Evolutionary conservation across 2,888 invertebrate species (phyloP).

Genomic region (Dermolepida albohirtum): DNA sequence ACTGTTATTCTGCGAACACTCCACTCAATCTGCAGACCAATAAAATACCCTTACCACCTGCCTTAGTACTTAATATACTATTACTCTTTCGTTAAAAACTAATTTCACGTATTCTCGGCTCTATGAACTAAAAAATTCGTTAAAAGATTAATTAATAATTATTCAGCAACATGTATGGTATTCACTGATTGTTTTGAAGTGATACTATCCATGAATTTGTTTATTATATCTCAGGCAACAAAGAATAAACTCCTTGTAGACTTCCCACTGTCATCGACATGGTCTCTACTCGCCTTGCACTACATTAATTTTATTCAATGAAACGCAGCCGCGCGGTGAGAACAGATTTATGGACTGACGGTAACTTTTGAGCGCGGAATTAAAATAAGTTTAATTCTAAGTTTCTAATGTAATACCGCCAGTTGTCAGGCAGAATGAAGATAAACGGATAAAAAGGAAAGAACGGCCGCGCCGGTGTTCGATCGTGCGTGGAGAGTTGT

Average conservation of each 20-base stretch:
- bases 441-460: constrained; percentile 50
- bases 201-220: too few relatives aligned
- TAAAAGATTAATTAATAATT: too few relatives aligned
- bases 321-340: constrained; percentile 27
- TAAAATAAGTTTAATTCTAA: constrained; percentile 51
- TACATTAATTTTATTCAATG: constrained; percentile 33
- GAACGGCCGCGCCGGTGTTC: constrained; percentile 33
- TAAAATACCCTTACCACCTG: too few relatives aligned
- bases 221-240: too few relatives aligned
- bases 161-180: not conserved
- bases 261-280: constrained; percentile 1
- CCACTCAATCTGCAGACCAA: too few relatives aligned
- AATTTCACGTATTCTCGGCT: too few relatives aligned
- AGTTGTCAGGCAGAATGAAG: constrained; percentile 43
- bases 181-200: too few relatives aligned
- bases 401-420: constrained; percentile 48
- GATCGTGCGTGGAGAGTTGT: constrained; percentile 39
- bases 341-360: constrained; percentile 40
- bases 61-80: too few relatives aligned
- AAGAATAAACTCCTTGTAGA: not conserved
- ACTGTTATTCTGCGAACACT: too few relatives aligned
- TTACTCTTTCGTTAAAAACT: too few relatives aligned
- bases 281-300: not conserved
- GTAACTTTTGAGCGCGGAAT: constrained; percentile 36
- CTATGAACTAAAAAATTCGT: too few relatives aligned